Evolutionary conservation across 2,888 invertebrate genomes (phyloP).

Genomic region (Belgica antarctica): DNA sequence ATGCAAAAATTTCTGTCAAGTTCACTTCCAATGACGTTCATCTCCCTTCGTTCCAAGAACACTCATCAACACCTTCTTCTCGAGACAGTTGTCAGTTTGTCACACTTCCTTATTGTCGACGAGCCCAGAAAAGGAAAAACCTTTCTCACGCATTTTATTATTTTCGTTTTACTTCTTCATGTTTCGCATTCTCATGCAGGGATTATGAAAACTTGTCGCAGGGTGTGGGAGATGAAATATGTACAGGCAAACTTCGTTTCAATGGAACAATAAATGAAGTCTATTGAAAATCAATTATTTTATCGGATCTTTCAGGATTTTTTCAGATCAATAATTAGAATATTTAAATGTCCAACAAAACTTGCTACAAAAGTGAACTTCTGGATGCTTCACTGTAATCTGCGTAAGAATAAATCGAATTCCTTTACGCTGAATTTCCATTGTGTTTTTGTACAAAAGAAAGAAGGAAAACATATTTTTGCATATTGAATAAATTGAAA

Average conservation of each 20-base stretch:
- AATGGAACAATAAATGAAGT: no score
- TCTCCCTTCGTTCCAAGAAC: not conserved
- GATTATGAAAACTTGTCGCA: no score
- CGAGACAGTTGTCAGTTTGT: conserved; percentile 38
- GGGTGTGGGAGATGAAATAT: no score
- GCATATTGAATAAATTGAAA: conserved; percentile 25
- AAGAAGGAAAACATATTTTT: not conserved
- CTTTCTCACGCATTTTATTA: conserved; percentile 41
- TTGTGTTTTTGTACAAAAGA: no score
- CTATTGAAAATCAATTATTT: no score
- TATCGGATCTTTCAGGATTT: no score
- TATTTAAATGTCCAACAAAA: no score
- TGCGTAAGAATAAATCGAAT: not conserved
- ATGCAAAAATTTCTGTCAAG: not conserved
- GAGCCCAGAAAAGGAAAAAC: conserved; percentile 27
- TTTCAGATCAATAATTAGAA: no score
- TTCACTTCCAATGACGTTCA: not conserved
- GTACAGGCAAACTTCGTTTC: no score
- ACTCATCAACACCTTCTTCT: not conserved
- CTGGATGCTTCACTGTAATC: not conserved
- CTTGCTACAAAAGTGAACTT: not conserved
- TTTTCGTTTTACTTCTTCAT: not conserved
- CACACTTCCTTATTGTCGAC: conserved; percentile 37
- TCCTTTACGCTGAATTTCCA: conserved; percentile 28
- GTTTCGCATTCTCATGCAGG: conserved; percentile 11